A percentile compares a stretch with the other conserved stretches of the same genome.
Conservation (phyloP, 2,797 vertebrate genomes). For the Philypnodon macrostomus region DNA sequence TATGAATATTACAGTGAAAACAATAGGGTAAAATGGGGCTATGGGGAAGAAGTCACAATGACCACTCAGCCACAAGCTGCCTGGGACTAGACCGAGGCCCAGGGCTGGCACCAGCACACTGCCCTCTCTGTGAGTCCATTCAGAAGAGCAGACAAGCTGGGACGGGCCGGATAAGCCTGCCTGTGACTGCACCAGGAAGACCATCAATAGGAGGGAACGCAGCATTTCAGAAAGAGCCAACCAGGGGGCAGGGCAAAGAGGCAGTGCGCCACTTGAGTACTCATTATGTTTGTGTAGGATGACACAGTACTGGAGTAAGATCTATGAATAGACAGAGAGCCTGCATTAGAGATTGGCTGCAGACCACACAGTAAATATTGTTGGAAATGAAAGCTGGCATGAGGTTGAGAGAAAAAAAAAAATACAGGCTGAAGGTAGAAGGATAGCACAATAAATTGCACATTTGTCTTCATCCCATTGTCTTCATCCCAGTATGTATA, state of each 20-base stretch:
- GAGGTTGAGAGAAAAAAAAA: constrained; percentile 15
- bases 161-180: constrained; percentile 68
- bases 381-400: constrained; percentile 47
- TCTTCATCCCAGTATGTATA: too few species aligned
- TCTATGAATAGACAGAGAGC: constrained; percentile 44
- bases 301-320: constrained; percentile 47
- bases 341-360: constrained; percentile 40
- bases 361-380: constrained; percentile 49
- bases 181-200: constrained; percentile 71
- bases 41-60: constrained; percentile 55
- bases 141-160: constrained; percentile 69
- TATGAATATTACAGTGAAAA: constrained; percentile 50
- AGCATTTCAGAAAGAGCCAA: constrained; percentile 73
- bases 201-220: constrained; percentile 76
- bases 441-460: too few species aligned
- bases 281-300: constrained; percentile 62
- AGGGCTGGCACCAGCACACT: constrained; percentile 69
- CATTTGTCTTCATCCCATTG: too few species aligned
- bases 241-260: constrained; percentile 62
- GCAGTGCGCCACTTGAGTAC: constrained; percentile 63
- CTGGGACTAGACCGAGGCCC: constrained; percentile 60
- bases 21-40: constrained; percentile 27
- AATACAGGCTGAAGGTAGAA: constrained; percentile 10
- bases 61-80: constrained; percentile 75
- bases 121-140: constrained; percentile 72